These are phyloP conservation scores for Yponomeuta malinellus DNA, from an alignment of 2,888 invertebrate genomes.

Conservation along the genomic window DNA sequence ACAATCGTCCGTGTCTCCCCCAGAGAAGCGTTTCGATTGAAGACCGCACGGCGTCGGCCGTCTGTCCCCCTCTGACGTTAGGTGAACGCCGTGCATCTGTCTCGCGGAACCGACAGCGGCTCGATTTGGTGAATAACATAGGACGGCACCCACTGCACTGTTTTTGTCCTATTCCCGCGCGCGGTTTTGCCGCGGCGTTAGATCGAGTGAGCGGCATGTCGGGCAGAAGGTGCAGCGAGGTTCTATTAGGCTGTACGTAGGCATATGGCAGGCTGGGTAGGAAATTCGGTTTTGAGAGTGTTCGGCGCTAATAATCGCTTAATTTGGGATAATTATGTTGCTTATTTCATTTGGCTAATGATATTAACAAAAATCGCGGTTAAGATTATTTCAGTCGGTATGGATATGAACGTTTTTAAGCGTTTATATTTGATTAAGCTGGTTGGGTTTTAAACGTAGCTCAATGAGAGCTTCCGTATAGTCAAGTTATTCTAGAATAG, in stretches of 20 bases:
- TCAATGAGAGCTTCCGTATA: too few species aligned
- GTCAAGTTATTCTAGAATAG: too few species aligned
- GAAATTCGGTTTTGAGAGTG: neutral
- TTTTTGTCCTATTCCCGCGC: constrained; percentile 13
- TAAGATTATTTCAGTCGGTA: neutral
- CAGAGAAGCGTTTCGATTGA: constrained; percentile 49
- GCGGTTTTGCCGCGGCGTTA: constrained; percentile 36
- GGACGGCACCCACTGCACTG: constrained; percentile 5
- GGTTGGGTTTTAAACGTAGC: neutral
- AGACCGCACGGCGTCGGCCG: constrained; percentile 39
- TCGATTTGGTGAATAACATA: constrained; percentile 3
- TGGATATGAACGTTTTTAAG: neutral
- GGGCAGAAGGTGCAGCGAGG: neutral
- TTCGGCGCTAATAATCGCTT: constrained; percentile 53
- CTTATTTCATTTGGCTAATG: constrained; percentile 27
- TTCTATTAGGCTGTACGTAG: neutral
- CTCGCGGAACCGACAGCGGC: neutral
- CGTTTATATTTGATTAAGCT: neutral
- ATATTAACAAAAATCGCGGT: neutral
- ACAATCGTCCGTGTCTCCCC: constrained; percentile 60
- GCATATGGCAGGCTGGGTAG: neutral
- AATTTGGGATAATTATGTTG: constrained; percentile 46
- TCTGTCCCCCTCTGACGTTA: neutral
- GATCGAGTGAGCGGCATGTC: constrained; percentile 28
- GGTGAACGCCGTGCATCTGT: neutral